Conservation (phyloP, 2,113 vertebrate genomes). For the Dinomys branickii region DNA sequence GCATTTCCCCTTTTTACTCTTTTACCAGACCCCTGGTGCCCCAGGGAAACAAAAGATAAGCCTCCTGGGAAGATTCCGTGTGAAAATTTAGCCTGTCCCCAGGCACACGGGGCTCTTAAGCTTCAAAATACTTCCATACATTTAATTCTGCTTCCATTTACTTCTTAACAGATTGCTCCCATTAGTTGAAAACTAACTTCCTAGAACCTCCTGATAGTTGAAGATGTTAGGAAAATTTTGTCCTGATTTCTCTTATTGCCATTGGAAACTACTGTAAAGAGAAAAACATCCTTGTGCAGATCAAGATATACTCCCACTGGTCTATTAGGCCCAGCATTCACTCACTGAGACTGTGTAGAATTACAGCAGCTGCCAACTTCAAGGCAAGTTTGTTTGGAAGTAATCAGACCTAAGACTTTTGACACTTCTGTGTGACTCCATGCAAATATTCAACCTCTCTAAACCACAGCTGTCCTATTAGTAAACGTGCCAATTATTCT, state of each 20-base stretch:
- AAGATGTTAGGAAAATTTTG: constrained; percentile 41
- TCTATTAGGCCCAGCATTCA: neutral
- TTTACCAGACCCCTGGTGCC: constrained; percentile 38
- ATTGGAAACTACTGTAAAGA: constrained; percentile 52
- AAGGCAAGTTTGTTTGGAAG: neutral
- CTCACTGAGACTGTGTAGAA: neutral
- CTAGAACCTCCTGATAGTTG: constrained; percentile 30
- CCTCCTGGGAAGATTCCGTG: neutral
- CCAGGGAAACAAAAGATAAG: constrained; percentile 70
- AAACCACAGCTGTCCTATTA: neutral
- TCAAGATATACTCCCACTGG: neutral
- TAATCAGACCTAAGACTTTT: neutral
- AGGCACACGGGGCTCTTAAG: neutral
- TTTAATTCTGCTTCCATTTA: neutral
- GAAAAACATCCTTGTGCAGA: neutral
- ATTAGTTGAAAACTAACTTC: constrained; percentile 37
- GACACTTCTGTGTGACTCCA: neutral
- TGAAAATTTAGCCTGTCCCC: neutral
- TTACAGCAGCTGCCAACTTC: neutral
- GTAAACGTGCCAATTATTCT: neutral
- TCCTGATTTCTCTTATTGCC: constrained; percentile 32
- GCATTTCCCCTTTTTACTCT: neutral
- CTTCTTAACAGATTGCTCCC: constrained; percentile 25
- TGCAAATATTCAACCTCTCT: neutral
- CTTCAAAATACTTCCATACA: neutral